Conservation (phyloP, 35 echinoderm and acorn worm genomes). For the Chiridota heheva region DNA sequence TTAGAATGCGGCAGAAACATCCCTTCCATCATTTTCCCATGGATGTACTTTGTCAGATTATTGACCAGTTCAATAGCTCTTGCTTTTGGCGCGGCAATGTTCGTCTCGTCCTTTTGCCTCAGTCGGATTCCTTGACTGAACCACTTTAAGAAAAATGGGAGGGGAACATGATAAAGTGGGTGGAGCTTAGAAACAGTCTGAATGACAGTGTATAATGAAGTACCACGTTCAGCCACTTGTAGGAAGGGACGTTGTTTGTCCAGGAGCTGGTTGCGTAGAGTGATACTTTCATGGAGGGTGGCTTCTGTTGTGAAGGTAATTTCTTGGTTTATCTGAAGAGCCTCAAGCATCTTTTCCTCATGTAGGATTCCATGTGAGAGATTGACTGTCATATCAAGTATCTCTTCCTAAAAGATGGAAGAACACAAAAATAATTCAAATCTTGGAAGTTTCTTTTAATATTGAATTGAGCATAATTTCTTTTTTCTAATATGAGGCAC, state of each 20-base stretch:
- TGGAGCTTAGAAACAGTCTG: constrained; percentile 56
- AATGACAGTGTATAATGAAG: constrained; percentile 74
- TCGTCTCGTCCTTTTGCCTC: constrained; percentile 62
- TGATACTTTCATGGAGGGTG: constrained; percentile 64
- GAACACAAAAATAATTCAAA: not conserved
- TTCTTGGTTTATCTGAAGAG: constrained; percentile 53
- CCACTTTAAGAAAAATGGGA: constrained; percentile 45
- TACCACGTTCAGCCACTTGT: constrained; percentile 72
- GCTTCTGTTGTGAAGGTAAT: constrained; percentile 59
- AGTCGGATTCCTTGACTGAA: constrained; percentile 45
- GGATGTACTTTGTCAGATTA: constrained; percentile 57
- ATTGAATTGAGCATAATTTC: not conserved
- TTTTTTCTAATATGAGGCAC: not conserved
- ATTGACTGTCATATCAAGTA: constrained; percentile 57
- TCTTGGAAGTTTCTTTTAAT: not conserved
- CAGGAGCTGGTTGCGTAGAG: constrained; percentile 55
- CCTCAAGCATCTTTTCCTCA: constrained; percentile 53
- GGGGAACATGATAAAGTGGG: constrained; percentile 75
- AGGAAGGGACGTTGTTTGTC: constrained; percentile 57
- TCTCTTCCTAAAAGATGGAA: constrained; percentile 48
- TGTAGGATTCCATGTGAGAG: constrained; percentile 70
- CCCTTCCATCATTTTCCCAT: constrained; percentile 37
- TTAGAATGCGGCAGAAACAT: constrained; percentile 64
- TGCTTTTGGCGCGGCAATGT: constrained; percentile 67
- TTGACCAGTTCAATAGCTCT: constrained; percentile 79